Conservation (phyloP, 2,113 vertebrate species). For the Sinocyclocheilus grahami region DNA sequence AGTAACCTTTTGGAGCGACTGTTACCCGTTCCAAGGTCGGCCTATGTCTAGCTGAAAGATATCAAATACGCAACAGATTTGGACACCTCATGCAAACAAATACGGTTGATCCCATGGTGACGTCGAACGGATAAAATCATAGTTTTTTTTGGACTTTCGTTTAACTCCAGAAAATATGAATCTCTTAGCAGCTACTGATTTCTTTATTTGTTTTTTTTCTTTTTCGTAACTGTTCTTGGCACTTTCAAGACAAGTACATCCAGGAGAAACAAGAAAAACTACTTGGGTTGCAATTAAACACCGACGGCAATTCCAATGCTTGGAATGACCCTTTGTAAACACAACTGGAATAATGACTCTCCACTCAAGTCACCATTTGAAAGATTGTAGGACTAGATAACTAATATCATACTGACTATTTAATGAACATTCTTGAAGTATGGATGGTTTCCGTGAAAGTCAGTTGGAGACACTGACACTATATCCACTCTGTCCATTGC, state of each 20-base stretch:
- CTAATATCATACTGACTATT: constrained; percentile 45
- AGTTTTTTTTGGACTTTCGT: constrained; percentile 22
- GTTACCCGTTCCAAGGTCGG: constrained; percentile 30
- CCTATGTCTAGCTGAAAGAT: constrained; percentile 47
- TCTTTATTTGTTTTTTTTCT: constrained; percentile 12
- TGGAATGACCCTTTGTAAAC: constrained; percentile 54
- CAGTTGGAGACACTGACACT: constrained; percentile 32
- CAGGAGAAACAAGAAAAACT: constrained; percentile 52
- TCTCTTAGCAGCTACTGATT: constrained; percentile 52
- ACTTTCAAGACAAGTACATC: constrained; percentile 64
- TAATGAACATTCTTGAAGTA: constrained; percentile 58
- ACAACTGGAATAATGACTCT: constrained; percentile 37
- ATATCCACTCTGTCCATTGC: constrained; percentile 30
- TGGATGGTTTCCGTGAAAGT: constrained; percentile 46
- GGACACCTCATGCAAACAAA: constrained; percentile 79
- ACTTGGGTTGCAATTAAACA: constrained; percentile 35
- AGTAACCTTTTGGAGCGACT: constrained; percentile 70
- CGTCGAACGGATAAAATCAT: constrained; percentile 41
- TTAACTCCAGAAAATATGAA: constrained; percentile 50
- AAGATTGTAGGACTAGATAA: constrained; percentile 44
- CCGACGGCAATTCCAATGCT: constrained; percentile 20
- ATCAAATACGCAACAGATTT: constrained; percentile 75
- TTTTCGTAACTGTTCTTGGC: constrained; percentile 59
- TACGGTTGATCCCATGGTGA: constrained; percentile 60
- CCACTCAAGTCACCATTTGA: constrained; percentile 24